Conservation (phyloP, 2,888 invertebrate species). For the Ferrisia virgata region DNA sequence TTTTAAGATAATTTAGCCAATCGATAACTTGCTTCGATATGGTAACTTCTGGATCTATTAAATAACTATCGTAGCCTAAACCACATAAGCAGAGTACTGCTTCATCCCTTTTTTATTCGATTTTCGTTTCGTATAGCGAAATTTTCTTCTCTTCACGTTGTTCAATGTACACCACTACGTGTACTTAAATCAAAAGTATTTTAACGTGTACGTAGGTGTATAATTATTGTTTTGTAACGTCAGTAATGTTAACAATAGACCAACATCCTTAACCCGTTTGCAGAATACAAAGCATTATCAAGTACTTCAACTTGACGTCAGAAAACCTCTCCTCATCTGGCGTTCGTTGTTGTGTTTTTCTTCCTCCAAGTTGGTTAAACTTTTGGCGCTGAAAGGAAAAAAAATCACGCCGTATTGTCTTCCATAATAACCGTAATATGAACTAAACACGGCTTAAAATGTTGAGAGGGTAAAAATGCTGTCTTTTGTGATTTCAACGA, state of each 20-base stretch:
- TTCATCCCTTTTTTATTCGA: too few relatives aligned
- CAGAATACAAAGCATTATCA: conserved; percentile 36
- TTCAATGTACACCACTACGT: too few relatives aligned
- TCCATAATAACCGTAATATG: conserved; percentile 36
- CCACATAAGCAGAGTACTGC: too few relatives aligned
- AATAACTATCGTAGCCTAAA: too few relatives aligned
- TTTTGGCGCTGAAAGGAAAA: conserved; percentile 22
- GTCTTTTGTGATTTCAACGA: conserved; percentile 30
- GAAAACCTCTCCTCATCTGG: neutral
- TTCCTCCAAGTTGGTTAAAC: conserved; percentile 7
- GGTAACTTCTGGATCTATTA: too few relatives aligned
- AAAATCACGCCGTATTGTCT: conserved; percentile 38
- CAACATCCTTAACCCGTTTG: conserved; percentile 41
- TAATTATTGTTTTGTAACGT: conserved; percentile 40
- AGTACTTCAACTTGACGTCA: conserved; percentile 39
- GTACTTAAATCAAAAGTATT: conserved; percentile 33
- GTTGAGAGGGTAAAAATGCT: conserved; percentile 18
- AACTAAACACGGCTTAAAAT: conserved; percentile 39
- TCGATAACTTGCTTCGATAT: too few relatives aligned
- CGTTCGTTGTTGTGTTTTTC: neutral
- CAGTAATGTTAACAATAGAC: conserved; percentile 38
- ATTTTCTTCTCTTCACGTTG: too few relatives aligned
- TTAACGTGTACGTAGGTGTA: conserved; percentile 39
- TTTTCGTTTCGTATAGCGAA: too few relatives aligned
- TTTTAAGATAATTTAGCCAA: too few relatives aligned